Percentiles rank a stretch among this genome's conserved stretches.
phyloP scores from a whole-genome alignment of 2,888 invertebrate species.

The Pandemis corylana region DNA sequence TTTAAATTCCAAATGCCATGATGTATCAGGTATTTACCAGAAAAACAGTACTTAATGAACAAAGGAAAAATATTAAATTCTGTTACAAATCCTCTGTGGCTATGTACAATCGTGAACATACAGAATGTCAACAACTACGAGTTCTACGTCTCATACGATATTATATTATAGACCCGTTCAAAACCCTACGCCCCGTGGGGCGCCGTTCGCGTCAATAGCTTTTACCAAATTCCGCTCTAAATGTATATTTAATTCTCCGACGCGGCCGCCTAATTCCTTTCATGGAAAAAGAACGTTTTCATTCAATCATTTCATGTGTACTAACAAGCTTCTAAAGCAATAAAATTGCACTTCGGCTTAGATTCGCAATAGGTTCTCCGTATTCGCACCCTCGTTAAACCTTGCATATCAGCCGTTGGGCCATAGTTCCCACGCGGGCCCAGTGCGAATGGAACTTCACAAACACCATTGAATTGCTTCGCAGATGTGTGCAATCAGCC shows the following conservation, averaged over 20 bases:
- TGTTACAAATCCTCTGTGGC: too few relatives aligned
- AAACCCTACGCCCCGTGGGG: conserved; percentile 6
- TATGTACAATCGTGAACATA: background rate
- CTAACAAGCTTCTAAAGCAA: background rate
- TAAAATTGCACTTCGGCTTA: background rate
- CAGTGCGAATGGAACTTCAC: too few relatives aligned
- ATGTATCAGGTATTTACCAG: too few relatives aligned
- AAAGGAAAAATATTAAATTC: too few relatives aligned
- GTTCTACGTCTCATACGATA: background rate
- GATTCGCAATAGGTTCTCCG: background rate
- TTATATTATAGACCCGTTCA: background rate
- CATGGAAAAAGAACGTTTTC: background rate
- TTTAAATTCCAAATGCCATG: too few relatives aligned
- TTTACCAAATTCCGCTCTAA: background rate
- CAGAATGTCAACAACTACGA: background rate
- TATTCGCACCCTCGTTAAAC: too few relatives aligned
- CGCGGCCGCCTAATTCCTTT: background rate
- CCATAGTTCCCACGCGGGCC: too few relatives aligned
- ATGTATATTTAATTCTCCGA: conserved; percentile 11
- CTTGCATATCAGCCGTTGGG: too few relatives aligned
- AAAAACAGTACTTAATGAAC: too few relatives aligned
- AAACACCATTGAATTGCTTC: too few relatives aligned
- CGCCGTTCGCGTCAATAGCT: background rate
- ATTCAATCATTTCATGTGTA: background rate
- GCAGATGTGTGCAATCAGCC: too few relatives aligned